These are phyloP conservation scores for Panurus biarmicus DNA, from an alignment of 2,113 vertebrate species.

Conservation along the genomic window DNA sequence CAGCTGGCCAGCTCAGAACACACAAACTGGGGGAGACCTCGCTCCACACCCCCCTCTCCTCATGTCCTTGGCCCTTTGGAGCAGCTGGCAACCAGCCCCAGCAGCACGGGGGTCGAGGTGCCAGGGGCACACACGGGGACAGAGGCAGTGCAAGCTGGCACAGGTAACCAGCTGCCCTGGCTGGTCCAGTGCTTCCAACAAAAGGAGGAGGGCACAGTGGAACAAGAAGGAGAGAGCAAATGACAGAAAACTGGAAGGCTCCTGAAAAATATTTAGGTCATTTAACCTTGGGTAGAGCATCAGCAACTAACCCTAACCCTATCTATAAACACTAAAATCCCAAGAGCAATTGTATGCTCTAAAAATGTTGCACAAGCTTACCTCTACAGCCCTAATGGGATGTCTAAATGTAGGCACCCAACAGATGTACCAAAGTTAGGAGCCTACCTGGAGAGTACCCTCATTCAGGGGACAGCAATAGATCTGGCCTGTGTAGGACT, in stretches of 20 bases:
- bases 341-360: not conserved
- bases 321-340: not conserved
- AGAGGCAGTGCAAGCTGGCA: not conserved
- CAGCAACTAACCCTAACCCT: not conserved
- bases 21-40: not conserved
- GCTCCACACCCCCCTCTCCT: fast-evolving
- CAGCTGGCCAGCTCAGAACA: not conserved
- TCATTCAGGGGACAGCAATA: fast-evolving
- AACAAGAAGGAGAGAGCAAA: not conserved
- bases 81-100: fast-evolving
- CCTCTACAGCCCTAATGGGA: not conserved
- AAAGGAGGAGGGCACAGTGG: not conserved
- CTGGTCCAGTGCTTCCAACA: not conserved
- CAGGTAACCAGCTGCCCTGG: not conserved
- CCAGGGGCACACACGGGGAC: not conserved
- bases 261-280: not conserved
- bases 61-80: no score
- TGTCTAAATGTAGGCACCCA: not conserved
- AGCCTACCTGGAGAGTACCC: not conserved
- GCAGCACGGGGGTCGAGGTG: not conserved
- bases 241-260: not conserved
- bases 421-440: not conserved
- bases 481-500: not conserved
- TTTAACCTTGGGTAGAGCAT: not conserved
- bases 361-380: not conserved